phyloP scores from a whole-genome alignment of 2,797 vertebrate species.

The Rhadinocentrus ornatus region DNA sequence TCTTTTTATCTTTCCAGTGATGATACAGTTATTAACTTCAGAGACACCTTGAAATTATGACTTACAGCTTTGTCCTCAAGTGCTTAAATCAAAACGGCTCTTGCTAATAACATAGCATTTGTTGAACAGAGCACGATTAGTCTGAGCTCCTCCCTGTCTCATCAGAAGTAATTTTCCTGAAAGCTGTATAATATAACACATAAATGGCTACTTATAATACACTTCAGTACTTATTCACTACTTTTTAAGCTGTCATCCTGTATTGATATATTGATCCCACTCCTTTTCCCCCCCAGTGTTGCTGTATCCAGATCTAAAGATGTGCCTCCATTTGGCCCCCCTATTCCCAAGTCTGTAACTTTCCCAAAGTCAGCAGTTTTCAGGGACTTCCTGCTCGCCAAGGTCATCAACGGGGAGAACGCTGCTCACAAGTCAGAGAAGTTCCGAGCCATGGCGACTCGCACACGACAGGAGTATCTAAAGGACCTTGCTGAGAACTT shows the following conservation, averaged over 20 bases:
- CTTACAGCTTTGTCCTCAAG: conserved; percentile 50
- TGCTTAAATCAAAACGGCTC: conserved; percentile 60
- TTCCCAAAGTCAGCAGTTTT: conserved; percentile 98
- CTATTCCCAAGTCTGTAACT: conserved; percentile 96
- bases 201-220: conserved; percentile 45
- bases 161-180: conserved; percentile 50
- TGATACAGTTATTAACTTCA: conserved; percentile 78
- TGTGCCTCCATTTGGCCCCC: conserved; percentile 95
- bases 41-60: conserved; percentile 78
- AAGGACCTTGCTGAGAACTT: conserved; percentile 98
- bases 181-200: conserved; percentile 46
- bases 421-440: conserved; percentile 98
- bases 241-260: conserved; percentile 17
- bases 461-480: conserved; percentile 96
- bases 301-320: conserved; percentile 98
- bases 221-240: conserved; percentile 29
- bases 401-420: conserved; percentile 99
- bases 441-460: conserved; percentile 96
- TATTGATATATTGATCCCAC: not conserved
- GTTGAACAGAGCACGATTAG: conserved; percentile 56
- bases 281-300: conserved; percentile 82
- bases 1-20: conserved; percentile 69
- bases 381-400: conserved; percentile 98
- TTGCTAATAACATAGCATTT: conserved; percentile 68
- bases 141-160: conserved; percentile 30